Conservation (phyloP, 2,113 vertebrate species). For the Aphelocoma coerulescens region DNA sequence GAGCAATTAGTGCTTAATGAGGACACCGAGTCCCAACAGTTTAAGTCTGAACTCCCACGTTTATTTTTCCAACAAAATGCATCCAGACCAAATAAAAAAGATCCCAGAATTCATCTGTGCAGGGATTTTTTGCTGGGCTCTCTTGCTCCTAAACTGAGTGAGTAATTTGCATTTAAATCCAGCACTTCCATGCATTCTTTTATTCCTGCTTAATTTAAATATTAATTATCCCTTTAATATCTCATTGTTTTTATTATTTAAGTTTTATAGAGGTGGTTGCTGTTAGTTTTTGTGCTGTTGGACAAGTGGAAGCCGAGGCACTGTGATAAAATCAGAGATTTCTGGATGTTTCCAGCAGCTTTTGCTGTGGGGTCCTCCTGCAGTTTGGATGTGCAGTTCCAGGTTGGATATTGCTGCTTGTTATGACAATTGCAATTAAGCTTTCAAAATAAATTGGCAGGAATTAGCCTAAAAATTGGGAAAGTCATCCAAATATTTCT, state of each 20-base stretch:
- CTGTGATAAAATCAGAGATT: rapidly evolving
- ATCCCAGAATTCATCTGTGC: background rate
- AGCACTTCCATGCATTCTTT: rapidly evolving
- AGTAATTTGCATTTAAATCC: background rate
- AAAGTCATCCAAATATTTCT: background rate
- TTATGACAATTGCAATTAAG: background rate
- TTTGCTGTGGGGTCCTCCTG: background rate
- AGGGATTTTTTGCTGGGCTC: background rate
- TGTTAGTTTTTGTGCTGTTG: background rate
- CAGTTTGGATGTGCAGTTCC: background rate
- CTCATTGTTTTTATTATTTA: rapidly evolving
- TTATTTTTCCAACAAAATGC: background rate
- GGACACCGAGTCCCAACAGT: background rate
- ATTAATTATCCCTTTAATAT: background rate
- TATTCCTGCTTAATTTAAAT: background rate
- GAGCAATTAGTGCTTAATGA: background rate
- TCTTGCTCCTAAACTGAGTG: background rate
- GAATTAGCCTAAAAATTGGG: background rate
- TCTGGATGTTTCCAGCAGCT: background rate
- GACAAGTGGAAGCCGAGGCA: background rate
- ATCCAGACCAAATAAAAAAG: background rate
- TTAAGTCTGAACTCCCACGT: background rate
- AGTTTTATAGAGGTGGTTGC: rapidly evolving
- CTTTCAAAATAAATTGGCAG: background rate
- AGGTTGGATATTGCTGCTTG: background rate